Evolutionary conservation across 2,797 vertebrate genomes (phyloP), one percentile per base, ranked within the genome.

Genomic region (Alectoris magna): DNA sequence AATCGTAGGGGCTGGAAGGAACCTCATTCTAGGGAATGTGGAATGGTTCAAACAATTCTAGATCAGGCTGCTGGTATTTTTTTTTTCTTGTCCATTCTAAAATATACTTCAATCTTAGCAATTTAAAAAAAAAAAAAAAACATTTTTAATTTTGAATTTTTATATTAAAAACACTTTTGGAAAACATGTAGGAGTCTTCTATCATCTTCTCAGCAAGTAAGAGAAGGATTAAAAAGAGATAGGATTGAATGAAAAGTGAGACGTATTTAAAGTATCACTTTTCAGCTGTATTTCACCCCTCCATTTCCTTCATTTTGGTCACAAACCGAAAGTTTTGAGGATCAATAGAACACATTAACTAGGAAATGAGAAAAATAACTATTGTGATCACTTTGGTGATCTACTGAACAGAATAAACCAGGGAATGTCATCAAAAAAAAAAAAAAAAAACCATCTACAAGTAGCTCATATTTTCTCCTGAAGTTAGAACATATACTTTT

Each of bases 401-500:
- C 49, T 75, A 18, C 59, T 67, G 26, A 93, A 76, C 2, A 44
- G 34, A 91, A 72, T 2, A 88, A 55, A 67, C 6, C 14, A 66
- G 6, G 13, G 13, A 34, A 46, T 11, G 7, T 22, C 14, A 68
- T 10, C 23, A 2, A 6, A 55, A 55, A 72, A 66, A 19, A 34
- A 39, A 39, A 39, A 39, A 39, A 39, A 41, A 41, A 41, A 11
- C 39, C 59, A 44, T 27, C 6, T 13, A 63, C 16, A 76, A 44
- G 36, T 34, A 64, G 11, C 27, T 49, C 24, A 60, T 91, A 75
- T 68, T 85, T 92, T 70, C 14, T 17, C 21, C 29, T 59, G 26
- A 91, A 58, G 48, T 82, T 44, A 82, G 36, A 84, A 60, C 10
- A 15, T 9, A 3, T 53, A 85, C 75, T 95, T 94, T 94, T 62